These are phyloP conservation scores for zebrafish (Danio rerio) DNA, from an alignment of 2,113 vertebrate genomes.

Conservation along the genomic window GRCz12tu NC_133179.1:11222001-11222500, in stretches of 20 bases:
- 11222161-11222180: neutral
- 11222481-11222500: neutral
- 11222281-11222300: neutral
- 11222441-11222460: neutral
- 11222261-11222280: neutral
- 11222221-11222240: neutral
- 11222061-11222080: neutral
- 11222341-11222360: neutral
- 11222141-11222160: neutral
- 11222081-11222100: constrained; percentile 12
- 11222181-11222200: neutral
- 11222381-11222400: neutral
- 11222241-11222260: neutral
- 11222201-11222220: neutral
- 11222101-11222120: neutral
- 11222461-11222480: neutral
- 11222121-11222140: neutral
- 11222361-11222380: neutral
- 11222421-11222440: neutral
- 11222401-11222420: constrained; percentile 2
- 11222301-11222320: neutral
- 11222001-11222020: no score
- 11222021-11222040: neutral
- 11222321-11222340: neutral
- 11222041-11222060: neutral